A percentile compares a stretch with the other conserved stretches of the same genome.
phyloP scores from a whole-genome alignment of 2,888 invertebrate species.

The Bhutanitis thaidina region DNA sequence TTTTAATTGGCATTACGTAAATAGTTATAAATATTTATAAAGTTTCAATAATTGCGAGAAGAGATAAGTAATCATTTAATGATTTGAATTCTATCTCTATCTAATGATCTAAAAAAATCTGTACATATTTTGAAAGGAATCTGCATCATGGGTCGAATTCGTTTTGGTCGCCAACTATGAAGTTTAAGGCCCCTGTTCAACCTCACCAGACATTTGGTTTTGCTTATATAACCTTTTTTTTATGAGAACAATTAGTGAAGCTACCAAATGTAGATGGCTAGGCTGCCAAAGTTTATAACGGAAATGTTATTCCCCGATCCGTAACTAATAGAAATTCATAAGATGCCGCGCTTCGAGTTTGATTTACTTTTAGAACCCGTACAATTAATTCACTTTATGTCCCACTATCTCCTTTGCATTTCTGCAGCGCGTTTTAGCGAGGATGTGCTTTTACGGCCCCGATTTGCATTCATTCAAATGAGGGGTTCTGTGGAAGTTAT shows the following conservation, averaged over 20 bases:
- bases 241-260: neutral
- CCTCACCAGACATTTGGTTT: too few relatives aligned
- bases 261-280: neutral
- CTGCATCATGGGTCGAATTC: too few relatives aligned
- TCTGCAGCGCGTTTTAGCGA: slow-evolving; percentile 10
- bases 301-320: slow-evolving; percentile 16
- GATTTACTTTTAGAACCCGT: slow-evolving; percentile 35
- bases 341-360: slow-evolving; percentile 30
- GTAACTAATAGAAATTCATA: slow-evolving; percentile 39
- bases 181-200: too few relatives aligned
- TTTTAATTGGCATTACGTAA: too few relatives aligned
- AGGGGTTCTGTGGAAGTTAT: slow-evolving; percentile 10
- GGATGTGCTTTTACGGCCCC: slow-evolving; percentile 22
- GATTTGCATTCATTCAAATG: slow-evolving; percentile 29
- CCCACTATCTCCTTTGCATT: slow-evolving; percentile 25
- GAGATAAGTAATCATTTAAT: too few relatives aligned
- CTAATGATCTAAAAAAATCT: too few relatives aligned
- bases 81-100: too few relatives aligned
- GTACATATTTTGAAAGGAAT: too few relatives aligned
- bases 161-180: too few relatives aligned
- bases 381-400: slow-evolving; percentile 28
- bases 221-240: too few relatives aligned
- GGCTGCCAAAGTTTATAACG: neutral
- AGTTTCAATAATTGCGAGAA: too few relatives aligned
- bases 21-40: too few relatives aligned